Base-by-base conservation (phyloP, 2,888 invertebrate genomes). In the Blera fallax region DNA sequence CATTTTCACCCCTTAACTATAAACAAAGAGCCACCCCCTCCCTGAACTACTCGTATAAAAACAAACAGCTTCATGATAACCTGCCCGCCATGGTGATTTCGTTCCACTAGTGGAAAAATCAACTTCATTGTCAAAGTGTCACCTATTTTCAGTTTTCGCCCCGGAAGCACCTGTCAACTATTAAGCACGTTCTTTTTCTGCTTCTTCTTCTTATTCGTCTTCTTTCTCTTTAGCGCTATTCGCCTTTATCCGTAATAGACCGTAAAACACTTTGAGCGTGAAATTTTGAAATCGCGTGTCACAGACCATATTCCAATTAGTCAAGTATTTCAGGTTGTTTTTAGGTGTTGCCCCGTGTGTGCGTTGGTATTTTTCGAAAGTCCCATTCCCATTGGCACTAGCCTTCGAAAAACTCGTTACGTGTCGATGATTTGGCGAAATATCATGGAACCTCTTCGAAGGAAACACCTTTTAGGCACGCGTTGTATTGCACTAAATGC, bases 391-490 rank as follows among this genome's bases (percentile, higher is more conserved):
- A 50, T 27, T 32, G 24, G 29, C 40, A 48, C 16, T 27, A 45
- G 67, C 56, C 24, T 10, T 7, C 52, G 21, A 64, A 82, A 80
- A 82, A 64, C 69, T 62, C 65, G 60, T 72, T 76, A 81, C 81
- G 76, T 81, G 85, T 85, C 85, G 85, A 85, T 76, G 85, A 81
- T 77, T 81, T 77, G 70, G 69, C 74, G 74, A 84, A 79, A 83
- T 73, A 67, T 48, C 67, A 52, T 77, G 43, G 43, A 79, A 78
- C 65, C 60, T 24, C 50, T 72, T 37, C 56, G 37, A 43, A 65
- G 72, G 65, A 85, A 77, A 85, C 60, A 77, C 81, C 81, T 81
- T 81, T 85, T 81, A 85, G 58, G 85, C 85, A 85, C 85, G 85
- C 85, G 50, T 85, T 72, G 37, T 77, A 81, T 70, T 77, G 76